A percentile compares a stretch with the other conserved stretches of the same genome.
Conservation (phyloP, 2,888 invertebrate genomes). For the Drosophila parthenogenetica region DNA sequence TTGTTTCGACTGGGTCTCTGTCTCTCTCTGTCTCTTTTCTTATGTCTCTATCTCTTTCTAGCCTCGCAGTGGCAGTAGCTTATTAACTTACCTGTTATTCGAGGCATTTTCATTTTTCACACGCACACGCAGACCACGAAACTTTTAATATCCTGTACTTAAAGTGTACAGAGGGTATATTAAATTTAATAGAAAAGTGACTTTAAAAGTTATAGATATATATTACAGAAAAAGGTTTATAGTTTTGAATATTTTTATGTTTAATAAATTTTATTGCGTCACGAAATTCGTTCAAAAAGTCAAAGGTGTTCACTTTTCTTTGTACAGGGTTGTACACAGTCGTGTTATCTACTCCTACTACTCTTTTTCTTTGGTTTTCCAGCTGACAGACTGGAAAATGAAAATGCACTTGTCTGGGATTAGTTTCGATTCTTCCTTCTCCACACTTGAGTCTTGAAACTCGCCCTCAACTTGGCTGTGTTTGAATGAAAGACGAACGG, state of each 20-base stretch:
- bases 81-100: slow-evolving; percentile 78
- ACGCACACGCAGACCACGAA: slow-evolving; percentile 59
- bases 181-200: background rate
- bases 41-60: background rate
- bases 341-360: background rate
- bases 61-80: slow-evolving; percentile 36
- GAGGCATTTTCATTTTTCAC: slow-evolving; percentile 73
- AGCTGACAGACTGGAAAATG: slow-evolving; percentile 62
- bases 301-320: too few relatives aligned
- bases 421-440: slow-evolving; percentile 47
- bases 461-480: slow-evolving; percentile 36
- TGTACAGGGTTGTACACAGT: background rate
- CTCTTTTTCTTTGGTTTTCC: background rate
- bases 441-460: slow-evolving; percentile 25
- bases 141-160: slow-evolving; percentile 6
- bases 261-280: too few relatives aligned
- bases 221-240: too few relatives aligned
- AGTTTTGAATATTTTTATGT: too few relatives aligned
- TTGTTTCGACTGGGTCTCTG: slow-evolving; percentile 50
- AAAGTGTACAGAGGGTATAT: background rate
- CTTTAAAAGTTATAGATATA: background rate
- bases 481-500: slow-evolving; percentile 66
- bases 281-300: too few relatives aligned
- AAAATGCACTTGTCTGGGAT: slow-evolving; percentile 70
- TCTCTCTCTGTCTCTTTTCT: background rate